Base-by-base conservation (phyloP, 2,888 invertebrate genomes). In the Eristalinus sepulchralis region DNA sequence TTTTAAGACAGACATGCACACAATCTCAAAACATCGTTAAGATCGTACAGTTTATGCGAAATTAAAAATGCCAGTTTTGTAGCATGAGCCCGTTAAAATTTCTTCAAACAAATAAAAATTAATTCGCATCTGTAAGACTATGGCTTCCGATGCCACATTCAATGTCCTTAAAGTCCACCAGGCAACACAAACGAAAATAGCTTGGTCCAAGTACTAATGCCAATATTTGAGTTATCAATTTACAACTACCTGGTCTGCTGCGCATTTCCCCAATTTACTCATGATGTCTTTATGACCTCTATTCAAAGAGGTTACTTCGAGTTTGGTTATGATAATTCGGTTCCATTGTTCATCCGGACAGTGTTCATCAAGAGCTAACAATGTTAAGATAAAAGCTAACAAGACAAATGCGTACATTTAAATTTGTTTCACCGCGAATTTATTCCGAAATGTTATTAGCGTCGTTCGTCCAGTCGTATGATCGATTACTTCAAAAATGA, bases 381-480 rank as follows among this genome's bases (percentile, higher is more conserved):
- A 55, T 13, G 66, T 47, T 66, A 66, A 66, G 47, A 39, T 31
- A 24, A n/a, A 31, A 66, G 67, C 55, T 22, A 67, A 67, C 22
- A 67, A 67, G n/a, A 3, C 55, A 13, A 17, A 20, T 33, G 13
- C 33, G 55, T 67, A 33, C 33, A 34, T 13, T 67, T 55, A 33
- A 22, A 55, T 47, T 47, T 47, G 47, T 6, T 47, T 17, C 47
- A 47, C 47, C 17, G 22, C 33, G 8, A 55, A 67, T 55, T 33
- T 67, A 67, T 33, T 55, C 53, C 24, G 13, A 33, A 53, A 34
- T 67, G 33, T 2, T n/a, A 70, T 70, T 70, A 70, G 68, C 68
- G 34, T 70, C 34, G 53, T 33, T 10, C 27, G 13, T 39, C 17
- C 17, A 22, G 24, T 24, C 22, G 36, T 70, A 36, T 70, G n/a